These are phyloP conservation scores for Sciaenops ocellatus DNA, from an alignment of 2,797 vertebrate species.

Conservation along the genomic window DNA sequence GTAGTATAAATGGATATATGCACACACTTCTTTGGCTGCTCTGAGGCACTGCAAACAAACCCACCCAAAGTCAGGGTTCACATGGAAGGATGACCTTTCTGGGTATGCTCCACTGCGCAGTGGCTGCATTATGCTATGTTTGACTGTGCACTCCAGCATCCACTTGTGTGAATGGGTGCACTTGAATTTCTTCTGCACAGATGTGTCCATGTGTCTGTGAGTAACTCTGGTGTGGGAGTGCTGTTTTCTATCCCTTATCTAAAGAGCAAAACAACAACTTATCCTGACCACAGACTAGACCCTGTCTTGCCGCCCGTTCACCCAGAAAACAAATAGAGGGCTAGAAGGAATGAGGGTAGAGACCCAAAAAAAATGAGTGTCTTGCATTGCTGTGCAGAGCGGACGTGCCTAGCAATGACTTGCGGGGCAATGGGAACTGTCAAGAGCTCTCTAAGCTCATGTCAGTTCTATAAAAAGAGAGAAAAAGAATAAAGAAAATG, in stretches of 20 bases:
- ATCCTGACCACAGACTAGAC: conserved; percentile 48
- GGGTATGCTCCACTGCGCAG: conserved; percentile 41
- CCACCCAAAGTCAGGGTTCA: conserved; percentile 40
- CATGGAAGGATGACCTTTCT: conserved; percentile 49
- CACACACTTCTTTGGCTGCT: neutral
- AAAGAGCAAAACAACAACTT: conserved; percentile 57
- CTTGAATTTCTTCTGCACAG: conserved; percentile 23
- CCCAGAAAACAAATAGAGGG: conserved; percentile 68
- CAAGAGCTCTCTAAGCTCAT: conserved; percentile 52
- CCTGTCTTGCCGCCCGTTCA: conserved; percentile 56
- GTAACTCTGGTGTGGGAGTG: conserved; percentile 26
- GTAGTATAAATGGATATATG: conserved; percentile 18
- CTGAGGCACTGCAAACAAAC: conserved; percentile 40
- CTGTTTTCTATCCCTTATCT: conserved; percentile 49
- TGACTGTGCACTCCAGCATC: conserved; percentile 40
- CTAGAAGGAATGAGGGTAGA: conserved; percentile 41
- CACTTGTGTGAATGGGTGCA: conserved; percentile 44
- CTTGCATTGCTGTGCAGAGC: conserved; percentile 26
- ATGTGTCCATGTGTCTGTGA: conserved; percentile 32
- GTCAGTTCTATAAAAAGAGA: conserved; percentile 55
- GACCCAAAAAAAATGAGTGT: conserved; percentile 42
- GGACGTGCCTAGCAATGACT: conserved; percentile 45
- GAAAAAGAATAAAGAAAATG: conserved; percentile 31
- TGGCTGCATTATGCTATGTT: conserved; percentile 27
- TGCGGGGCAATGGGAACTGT: conserved; percentile 55